phyloP scores from a whole-genome alignment of 2,797 vertebrate genomes.

The Etheostoma nigrum region DNA sequence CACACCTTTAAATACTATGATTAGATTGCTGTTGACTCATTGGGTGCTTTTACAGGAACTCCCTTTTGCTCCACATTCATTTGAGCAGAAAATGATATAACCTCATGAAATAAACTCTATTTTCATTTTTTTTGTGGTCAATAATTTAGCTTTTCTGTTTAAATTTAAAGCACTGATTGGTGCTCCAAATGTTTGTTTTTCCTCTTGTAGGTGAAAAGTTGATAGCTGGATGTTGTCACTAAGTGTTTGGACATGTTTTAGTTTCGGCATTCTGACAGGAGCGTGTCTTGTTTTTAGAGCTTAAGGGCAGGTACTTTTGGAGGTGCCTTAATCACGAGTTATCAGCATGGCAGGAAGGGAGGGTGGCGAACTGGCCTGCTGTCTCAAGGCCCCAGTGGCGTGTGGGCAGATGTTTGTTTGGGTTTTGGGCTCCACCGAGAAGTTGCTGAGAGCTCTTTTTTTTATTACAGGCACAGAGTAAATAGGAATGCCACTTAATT shows the following conservation, averaged over 20 bases:
- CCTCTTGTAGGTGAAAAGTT: constrained; percentile 18
- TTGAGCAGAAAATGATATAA: constrained; percentile 19
- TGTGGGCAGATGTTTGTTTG: constrained; percentile 18
- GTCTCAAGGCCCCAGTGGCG: constrained; percentile 19
- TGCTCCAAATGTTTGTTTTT: constrained; percentile 18
- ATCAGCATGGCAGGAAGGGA: constrained; percentile 36
- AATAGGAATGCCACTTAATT: constrained; percentile 60
- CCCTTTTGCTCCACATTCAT: constrained; percentile 28
- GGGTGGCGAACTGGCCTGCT: constrained; percentile 26
- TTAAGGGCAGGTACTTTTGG: constrained; percentile 56
- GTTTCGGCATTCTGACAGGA: constrained; percentile 49
- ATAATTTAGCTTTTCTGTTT: background rate
- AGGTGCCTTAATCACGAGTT: constrained; percentile 65
- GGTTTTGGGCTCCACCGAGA: constrained; percentile 7
- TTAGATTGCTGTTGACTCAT: constrained; percentile 54
- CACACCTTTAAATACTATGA: constrained; percentile 58
- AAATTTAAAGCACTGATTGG: background rate
- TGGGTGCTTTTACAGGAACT: constrained; percentile 57
- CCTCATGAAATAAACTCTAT: constrained; percentile 9
- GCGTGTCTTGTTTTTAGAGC: constrained; percentile 35
- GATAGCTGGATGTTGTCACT: constrained; percentile 12
- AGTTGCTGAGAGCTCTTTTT: constrained; percentile 26
- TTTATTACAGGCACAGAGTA: constrained; percentile 50
- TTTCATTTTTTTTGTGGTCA: constrained; percentile 4
- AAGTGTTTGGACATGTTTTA: constrained; percentile 51